Percentiles rank a stretch among this genome's conserved stretches.
Evolutionary conservation across 1,140 invertebrate species (phyloP).

Genomic region (Diuraphis noxia): DNA sequence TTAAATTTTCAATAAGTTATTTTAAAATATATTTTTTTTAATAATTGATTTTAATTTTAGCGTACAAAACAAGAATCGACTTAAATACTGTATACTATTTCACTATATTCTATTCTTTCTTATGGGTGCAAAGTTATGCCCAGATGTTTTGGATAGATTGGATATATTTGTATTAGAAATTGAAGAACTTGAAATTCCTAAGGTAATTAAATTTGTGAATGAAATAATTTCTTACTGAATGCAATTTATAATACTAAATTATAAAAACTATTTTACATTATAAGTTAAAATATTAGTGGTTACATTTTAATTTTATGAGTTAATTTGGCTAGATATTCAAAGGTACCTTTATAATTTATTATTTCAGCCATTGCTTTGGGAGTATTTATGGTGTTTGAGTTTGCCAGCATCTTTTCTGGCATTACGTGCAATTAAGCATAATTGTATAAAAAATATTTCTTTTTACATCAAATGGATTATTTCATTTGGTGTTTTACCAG

Average conservation of each 20-base stretch:
- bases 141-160: conserved; percentile 86
- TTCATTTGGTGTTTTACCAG: conserved; percentile 77
- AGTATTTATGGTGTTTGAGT: conserved; percentile 90
- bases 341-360: conserved; percentile 55
- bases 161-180: conserved; percentile 93
- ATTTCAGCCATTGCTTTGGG: conserved; percentile 82
- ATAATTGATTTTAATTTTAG: conserved; percentile 67
- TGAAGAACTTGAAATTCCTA: conserved; percentile 89
- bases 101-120: conserved; percentile 86
- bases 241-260: background rate
- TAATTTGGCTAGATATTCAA: background rate
- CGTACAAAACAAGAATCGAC: conserved; percentile 86
- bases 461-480: conserved; percentile 82
- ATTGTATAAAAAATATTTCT: conserved; percentile 76
- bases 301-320: background rate
- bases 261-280: background rate
- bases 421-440: conserved; percentile 82
- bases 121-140: conserved; percentile 88
- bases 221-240: conserved; percentile 2
- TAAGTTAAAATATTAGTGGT: background rate
- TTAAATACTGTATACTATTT: conserved; percentile 91
- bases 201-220: conserved; percentile 64
- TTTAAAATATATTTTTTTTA: background rate
- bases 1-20: background rate
- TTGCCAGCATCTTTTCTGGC: conserved; percentile 83